Percentiles rank a stretch among this genome's conserved stretches.
phyloP scores from a whole-genome alignment of 2,113 vertebrate species.

The Chauna torquata region DNA sequence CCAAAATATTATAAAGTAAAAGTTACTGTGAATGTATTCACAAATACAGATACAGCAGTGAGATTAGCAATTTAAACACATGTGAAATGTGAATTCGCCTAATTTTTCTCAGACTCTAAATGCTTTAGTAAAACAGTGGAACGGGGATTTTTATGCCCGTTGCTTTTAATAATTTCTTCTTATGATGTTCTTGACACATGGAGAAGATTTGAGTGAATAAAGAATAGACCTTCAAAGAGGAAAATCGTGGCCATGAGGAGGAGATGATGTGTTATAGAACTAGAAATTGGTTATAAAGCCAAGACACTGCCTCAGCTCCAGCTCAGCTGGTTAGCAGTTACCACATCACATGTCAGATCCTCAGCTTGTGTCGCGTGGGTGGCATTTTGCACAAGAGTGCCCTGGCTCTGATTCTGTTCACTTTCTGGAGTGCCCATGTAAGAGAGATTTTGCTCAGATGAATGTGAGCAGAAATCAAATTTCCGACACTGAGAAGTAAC shows the following conservation, averaged over 20 bases:
- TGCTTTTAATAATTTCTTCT: slow-evolving; percentile 41
- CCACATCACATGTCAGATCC: not conserved
- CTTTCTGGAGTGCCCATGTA: not conserved
- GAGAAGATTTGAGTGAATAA: slow-evolving; percentile 28
- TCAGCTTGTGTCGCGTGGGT: slow-evolving; percentile 14
- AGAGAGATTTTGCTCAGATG: not conserved
- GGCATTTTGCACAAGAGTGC: slow-evolving; percentile 14
- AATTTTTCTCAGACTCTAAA: slow-evolving; percentile 48
- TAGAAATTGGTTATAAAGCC: not conserved
- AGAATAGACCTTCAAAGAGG: slow-evolving; percentile 25
- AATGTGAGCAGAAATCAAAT: not conserved
- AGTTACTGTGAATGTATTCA: slow-evolving; percentile 36
- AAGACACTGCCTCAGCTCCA: not conserved
- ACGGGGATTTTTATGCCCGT: not conserved
- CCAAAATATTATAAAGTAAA: slow-evolving; percentile 51
- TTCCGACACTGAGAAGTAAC: not conserved
- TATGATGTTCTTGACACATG: slow-evolving; percentile 19
- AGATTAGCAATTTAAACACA: slow-evolving; percentile 56
- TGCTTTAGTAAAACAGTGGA: not conserved
- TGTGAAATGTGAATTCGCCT: slow-evolving; percentile 52
- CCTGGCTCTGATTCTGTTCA: not conserved
- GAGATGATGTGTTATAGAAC: not conserved
- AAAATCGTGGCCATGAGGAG: slow-evolving; percentile 16
- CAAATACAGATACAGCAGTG: slow-evolving; percentile 36
- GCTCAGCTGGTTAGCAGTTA: not conserved